phyloP scores from a whole-genome alignment of 2,888 invertebrate species.

The Ichneumon xanthorius region DNA sequence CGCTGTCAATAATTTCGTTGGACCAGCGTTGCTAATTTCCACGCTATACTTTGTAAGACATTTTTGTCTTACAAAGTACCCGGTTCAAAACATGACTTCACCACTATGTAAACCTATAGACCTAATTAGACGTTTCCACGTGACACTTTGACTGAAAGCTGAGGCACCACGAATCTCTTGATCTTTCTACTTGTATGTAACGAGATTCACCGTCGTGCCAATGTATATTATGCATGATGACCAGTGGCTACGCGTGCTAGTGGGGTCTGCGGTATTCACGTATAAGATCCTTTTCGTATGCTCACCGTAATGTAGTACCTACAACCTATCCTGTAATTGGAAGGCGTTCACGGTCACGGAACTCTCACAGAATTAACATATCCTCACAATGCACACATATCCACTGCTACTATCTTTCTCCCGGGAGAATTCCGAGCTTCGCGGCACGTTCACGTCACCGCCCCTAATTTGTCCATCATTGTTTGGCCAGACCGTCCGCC shows the following conservation, averaged over 20 bases:
- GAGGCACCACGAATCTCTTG: constrained; percentile 36
- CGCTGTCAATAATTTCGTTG: no score
- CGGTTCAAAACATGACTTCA: constrained; percentile 23
- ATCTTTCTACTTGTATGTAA: constrained; percentile 38
- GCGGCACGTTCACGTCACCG: constrained; percentile 50
- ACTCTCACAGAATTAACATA: constrained; percentile 66
- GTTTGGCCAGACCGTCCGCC: constrained; percentile 53
- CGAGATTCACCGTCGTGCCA: constrained; percentile 46
- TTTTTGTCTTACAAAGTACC: no score
- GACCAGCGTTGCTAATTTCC: no score
- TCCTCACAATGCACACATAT: constrained; percentile 36
- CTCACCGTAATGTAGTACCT: constrained; percentile 30
- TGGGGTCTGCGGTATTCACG: constrained; percentile 29
- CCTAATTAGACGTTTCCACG: constrained; percentile 58
- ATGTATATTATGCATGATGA: constrained; percentile 54
- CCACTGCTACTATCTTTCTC: constrained; percentile 43
- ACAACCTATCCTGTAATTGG: constrained; percentile 62
- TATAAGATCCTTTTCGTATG: constrained; percentile 49
- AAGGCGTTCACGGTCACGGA: constrained; percentile 67
- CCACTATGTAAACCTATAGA: constrained; percentile 14
- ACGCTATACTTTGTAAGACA: no score
- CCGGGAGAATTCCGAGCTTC: constrained; percentile 26
- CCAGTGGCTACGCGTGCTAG: constrained; percentile 48
- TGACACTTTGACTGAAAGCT: constrained; percentile 63
- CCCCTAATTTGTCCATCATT: constrained; percentile 66